Evolutionary conservation across 2,113 vertebrate species (phyloP).

Genomic region (Melanerpes aurifrons): DNA sequence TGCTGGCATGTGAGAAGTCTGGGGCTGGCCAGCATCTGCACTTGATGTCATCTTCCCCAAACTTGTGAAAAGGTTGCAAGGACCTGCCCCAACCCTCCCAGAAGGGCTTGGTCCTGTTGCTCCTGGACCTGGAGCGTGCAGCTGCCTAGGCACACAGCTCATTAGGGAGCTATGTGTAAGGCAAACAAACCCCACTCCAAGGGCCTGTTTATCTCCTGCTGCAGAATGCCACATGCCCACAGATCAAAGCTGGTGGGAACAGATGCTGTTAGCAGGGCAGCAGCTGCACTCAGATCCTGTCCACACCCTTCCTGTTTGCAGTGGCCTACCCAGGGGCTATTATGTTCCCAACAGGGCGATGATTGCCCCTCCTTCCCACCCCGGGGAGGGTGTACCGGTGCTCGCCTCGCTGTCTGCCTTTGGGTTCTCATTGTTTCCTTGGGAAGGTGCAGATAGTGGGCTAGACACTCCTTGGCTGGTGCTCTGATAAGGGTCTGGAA

Average conservation of each 20-base stretch:
- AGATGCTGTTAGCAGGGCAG: slow-evolving; percentile 77
- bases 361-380: slow-evolving; percentile 63
- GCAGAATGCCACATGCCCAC: slow-evolving; percentile 74
- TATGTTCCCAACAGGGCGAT: slow-evolving; percentile 76
- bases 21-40: not conserved
- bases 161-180: not conserved
- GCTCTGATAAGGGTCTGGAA: slow-evolving; percentile 78
- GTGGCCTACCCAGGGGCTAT: slow-evolving; percentile 77
- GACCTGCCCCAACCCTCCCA: not conserved
- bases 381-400: slow-evolving; percentile 7
- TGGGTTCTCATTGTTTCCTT: slow-evolving; percentile 74
- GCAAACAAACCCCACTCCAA: slow-evolving; percentile 74
- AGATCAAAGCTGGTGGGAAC: slow-evolving; percentile 86
- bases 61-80: not conserved
- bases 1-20: not conserved
- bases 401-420: slow-evolving; percentile 64
- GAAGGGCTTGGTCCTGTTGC: not conserved
- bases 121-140: not conserved
- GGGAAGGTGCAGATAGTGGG: slow-evolving; percentile 73
- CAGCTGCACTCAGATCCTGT: slow-evolving; percentile 84
- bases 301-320: slow-evolving; percentile 89
- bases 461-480: slow-evolving; percentile 77
- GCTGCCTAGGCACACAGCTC: not conserved
- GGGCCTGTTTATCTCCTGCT: slow-evolving; percentile 80
- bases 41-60: not conserved